Base-by-base conservation (phyloP, 2,113 vertebrate species). In the Anser brachyrhynchus region DNA sequence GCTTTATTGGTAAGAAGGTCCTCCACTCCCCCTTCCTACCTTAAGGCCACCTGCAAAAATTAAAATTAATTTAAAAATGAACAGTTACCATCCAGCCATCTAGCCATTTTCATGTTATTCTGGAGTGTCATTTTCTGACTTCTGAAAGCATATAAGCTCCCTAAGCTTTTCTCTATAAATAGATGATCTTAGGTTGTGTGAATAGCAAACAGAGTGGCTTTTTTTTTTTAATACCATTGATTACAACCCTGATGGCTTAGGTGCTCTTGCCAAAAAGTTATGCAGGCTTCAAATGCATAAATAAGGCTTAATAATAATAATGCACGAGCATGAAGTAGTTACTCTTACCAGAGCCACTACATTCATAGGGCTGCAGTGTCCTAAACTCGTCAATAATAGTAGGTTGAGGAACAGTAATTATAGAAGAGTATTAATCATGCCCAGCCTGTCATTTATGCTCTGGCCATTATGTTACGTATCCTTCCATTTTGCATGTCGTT, bases 321-420 rank as follows among this genome's bases (percentile, higher is more conserved):
- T 94, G 83, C 75, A 62, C 9, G 58, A 94, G 70, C 8, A 5
- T 78, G 92, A 83, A 94, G 95, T 87, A 79, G 93, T 94, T 95
- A 74, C 97, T 98, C 95, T 97, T 93, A 97, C 92, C 93, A 97
- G 94, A 94, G 84, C 90, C 52, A 73, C 97, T 96, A 93, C 92
- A 96, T 97, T 96, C 96, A 89, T 59, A 87, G 87, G 96, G 90
- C 97, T 90, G 89, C 87, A 96, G 89, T 83, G 75, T 97, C 97
- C 97, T 97, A 94, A 97, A 95, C 96, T 91, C 96, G 64, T 58
- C 97, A 97, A 51, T 98, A 98, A 98, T 98, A 97, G 97, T 96
- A 97, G 97, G 97, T 95, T 98, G 97, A 97, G 96, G 97, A 96
- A 73, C 96, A 96, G 95, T 97, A 98, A 98, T 98, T 98, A 97